Conservation (phyloP, 1,140 invertebrate species). For the Caenorhabditis briggsae region DNA sequence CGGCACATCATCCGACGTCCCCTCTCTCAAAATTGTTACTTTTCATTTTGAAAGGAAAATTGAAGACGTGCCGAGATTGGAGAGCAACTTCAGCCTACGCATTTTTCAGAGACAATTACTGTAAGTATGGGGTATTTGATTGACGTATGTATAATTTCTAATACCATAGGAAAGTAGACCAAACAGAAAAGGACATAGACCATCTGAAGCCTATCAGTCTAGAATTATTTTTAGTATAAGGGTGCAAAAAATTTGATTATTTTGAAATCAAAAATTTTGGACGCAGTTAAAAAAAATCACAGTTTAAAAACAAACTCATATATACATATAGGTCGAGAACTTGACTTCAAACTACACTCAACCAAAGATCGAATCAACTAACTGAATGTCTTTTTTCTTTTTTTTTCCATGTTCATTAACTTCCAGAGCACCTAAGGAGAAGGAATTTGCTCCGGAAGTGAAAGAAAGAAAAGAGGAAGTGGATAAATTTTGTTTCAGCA, state of each 20-base stretch:
- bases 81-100: neutral
- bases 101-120: neutral
- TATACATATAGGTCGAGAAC: neutral
- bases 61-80: neutral
- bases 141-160: neutral
- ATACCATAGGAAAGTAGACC: neutral
- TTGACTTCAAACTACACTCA: neutral
- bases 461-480: neutral
- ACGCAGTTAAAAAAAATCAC: too few species aligned
- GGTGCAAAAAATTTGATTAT: too few species aligned
- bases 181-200: neutral
- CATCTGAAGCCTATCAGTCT: too few species aligned
- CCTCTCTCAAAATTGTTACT: conserved; percentile 19
- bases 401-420: conserved; percentile 25
- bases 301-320: too few species aligned
- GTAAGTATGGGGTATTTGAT: neutral
- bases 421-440: neutral
- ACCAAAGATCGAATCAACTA: neutral
- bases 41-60: neutral
- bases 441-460: neutral
- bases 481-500: neutral
- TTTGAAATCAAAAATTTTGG: too few species aligned
- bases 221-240: too few species aligned
- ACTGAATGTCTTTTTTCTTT: neutral
- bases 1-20: neutral